Base-by-base conservation (phyloP, 2,888 invertebrate species). In the Odontothrips loti region DNA sequence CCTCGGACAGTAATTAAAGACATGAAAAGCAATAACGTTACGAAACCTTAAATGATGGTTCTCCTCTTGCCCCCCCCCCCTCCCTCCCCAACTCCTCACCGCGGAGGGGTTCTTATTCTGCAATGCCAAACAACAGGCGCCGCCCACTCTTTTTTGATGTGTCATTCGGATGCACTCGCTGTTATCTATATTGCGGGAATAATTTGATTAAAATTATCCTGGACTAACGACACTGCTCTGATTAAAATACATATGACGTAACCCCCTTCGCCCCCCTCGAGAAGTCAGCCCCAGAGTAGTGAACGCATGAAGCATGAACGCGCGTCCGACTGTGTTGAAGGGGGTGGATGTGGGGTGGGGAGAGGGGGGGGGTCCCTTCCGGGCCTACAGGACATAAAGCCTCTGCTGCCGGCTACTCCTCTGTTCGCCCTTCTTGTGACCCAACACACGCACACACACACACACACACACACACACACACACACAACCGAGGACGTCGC, bases 401-500 rank as follows among this genome's bases (percentile, higher is more conserved):
- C 51, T 20, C 3, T 43, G 34, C 34, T 43, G 34, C 34, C 34
- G 34, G n/a, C n/a, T n/a, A n/a, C n/a, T n/a, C n/a, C n/a, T n/a
- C n/a, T n/a, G n/a, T n/a, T n/a, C n/a, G 11, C 58, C 9, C 63
- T 63, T n/a, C n/a, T n/a, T 63, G 20, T 63, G 15, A 20, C 63
- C n/a, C 63, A 20, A 6, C 63, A 63, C 63, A 63, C 63, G n/a
- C 63, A 63, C 63, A 63, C 63, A 63, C 63, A 63, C 63, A n/a
- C 63, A 23, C 63, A 23, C 63, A 23, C 63, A 23, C 63, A 23
- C 63, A 63, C 63, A 63, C 63, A 63, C 63, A 63, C 63, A 63
- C 63, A 63, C 63, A 63, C 63, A 63, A 9, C 12, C 10, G 10
- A 51, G 34, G 34, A 43, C 34, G 6, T 2, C 34, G 34, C 34